Evolutionary conservation across 2,113 vertebrate genomes (phyloP).

Genomic region (Aspiorhynchus laticeps): DNA sequence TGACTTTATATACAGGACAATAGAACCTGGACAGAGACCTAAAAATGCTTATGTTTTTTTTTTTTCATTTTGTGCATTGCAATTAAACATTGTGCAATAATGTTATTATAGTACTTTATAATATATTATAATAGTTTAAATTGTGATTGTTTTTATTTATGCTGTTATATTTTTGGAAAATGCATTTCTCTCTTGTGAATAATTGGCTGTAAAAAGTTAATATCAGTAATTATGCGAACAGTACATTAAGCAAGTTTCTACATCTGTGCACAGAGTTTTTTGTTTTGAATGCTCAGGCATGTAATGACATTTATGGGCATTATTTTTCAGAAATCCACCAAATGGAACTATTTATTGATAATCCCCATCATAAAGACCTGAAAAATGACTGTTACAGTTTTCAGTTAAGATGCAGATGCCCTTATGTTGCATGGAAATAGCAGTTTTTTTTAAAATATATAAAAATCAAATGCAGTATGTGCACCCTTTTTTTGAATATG

Average conservation of each 20-base stretch:
- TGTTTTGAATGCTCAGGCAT: background rate
- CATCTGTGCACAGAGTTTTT: background rate
- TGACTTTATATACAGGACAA: constrained; percentile 36
- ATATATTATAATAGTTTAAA: background rate
- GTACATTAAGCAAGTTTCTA: background rate
- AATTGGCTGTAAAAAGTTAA: background rate
- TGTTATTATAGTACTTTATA: background rate
- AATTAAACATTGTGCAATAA: background rate
- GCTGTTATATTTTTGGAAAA: too few species aligned
- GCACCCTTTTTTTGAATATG: background rate
- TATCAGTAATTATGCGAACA: background rate
- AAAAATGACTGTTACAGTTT: background rate
- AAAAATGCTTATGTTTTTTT: background rate
- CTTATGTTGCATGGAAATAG: background rate
- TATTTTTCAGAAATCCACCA: background rate
- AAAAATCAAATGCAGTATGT: background rate
- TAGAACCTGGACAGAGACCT: constrained; percentile 20
- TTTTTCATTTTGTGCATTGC: background rate
- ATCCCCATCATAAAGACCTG: background rate
- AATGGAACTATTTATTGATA: background rate
- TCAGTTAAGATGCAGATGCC: background rate
- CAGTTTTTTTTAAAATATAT: too few species aligned
- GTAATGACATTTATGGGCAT: background rate
- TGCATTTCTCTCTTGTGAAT: background rate
- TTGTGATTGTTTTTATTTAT: background rate